Evolutionary conservation across 2,888 invertebrate genomes (phyloP).

Genomic region (Mesochorus sp.): DNA sequence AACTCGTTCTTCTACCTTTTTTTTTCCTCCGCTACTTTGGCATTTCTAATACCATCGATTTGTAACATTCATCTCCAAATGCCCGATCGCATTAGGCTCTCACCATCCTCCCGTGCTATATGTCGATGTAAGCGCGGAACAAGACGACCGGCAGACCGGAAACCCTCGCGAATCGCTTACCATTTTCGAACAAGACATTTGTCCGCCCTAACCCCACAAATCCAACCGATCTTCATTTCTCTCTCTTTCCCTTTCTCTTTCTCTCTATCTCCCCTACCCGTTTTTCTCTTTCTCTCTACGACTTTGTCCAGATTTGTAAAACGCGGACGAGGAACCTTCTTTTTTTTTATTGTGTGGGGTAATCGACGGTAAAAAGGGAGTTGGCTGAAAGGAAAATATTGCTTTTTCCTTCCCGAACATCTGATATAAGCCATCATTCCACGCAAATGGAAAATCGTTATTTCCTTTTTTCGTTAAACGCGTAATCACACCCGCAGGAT

Average conservation of each 20-base stretch:
- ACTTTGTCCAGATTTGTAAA: constrained; percentile 53
- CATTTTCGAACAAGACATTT: constrained; percentile 73
- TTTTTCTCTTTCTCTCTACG: constrained; percentile 17
- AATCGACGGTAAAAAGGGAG: constrained; percentile 12
- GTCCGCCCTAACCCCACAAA: constrained; percentile 63
- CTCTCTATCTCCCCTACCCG: neutral
- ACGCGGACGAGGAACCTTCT: neutral
- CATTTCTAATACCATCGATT: constrained; percentile 70
- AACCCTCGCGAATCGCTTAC: constrained; percentile 63
- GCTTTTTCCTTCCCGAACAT: neutral
- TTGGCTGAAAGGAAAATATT: neutral
- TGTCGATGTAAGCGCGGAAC: neutral
- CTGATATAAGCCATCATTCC: neutral
- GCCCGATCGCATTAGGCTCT: constrained; percentile 56
- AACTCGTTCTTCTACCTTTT: neutral
- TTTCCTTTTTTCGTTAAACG: too few relatives aligned
- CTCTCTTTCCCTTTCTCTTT: constrained; percentile 21
- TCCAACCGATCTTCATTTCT: constrained; percentile 1
- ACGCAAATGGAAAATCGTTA: too few relatives aligned
- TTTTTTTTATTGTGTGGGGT: neutral
- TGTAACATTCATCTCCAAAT: constrained; percentile 70
- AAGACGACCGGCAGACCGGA: constrained; percentile 60
- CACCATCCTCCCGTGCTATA: constrained; percentile 15
- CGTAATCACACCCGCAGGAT: neutral
- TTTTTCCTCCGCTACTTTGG: constrained; percentile 52